Percentiles rank a stretch among this genome's conserved stretches.
Conservation (phyloP, 2,797 vertebrate genomes). For the Sebastes matsubarae region DNA sequence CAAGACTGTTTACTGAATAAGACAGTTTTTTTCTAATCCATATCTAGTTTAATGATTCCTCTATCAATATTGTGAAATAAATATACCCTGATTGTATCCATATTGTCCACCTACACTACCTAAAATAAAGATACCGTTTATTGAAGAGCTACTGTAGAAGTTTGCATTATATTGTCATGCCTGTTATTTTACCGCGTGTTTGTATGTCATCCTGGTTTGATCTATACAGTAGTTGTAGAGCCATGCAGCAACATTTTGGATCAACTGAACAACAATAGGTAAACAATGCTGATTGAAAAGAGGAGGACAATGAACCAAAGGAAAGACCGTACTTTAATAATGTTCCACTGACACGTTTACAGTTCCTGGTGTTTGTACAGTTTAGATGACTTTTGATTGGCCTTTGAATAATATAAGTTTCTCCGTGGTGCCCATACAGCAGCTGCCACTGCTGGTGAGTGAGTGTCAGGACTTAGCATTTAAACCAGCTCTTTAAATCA, state of each 20-base stretch:
- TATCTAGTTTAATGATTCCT: neutral
- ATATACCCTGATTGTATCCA: neutral
- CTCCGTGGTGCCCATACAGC: constrained; percentile 14
- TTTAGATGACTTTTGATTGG: constrained; percentile 50
- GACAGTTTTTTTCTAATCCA: neutral
- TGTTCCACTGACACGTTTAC: constrained; percentile 8
- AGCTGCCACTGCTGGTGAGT: constrained; percentile 56
- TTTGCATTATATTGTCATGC: neutral
- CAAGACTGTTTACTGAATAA: neutral
- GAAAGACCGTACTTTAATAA: neutral
- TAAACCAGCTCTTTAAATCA: constrained; percentile 73
- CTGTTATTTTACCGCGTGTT: neutral
- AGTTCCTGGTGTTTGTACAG: constrained; percentile 21
- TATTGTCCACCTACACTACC: no score
- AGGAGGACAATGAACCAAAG: no score
- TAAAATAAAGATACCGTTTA: neutral
- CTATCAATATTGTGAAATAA: neutral
- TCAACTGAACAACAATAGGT: neutral
- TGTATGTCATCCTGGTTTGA: neutral
- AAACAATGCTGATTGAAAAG: neutral
- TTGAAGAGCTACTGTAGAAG: neutral
- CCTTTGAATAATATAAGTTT: constrained; percentile 45
- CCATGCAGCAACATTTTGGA: neutral
- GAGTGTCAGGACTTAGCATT: constrained; percentile 71
- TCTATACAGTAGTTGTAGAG: neutral